These are phyloP conservation scores for Anagrus nilaparvatae DNA, from an alignment of 1,140 invertebrate species.

Conservation along the genomic window DNA sequence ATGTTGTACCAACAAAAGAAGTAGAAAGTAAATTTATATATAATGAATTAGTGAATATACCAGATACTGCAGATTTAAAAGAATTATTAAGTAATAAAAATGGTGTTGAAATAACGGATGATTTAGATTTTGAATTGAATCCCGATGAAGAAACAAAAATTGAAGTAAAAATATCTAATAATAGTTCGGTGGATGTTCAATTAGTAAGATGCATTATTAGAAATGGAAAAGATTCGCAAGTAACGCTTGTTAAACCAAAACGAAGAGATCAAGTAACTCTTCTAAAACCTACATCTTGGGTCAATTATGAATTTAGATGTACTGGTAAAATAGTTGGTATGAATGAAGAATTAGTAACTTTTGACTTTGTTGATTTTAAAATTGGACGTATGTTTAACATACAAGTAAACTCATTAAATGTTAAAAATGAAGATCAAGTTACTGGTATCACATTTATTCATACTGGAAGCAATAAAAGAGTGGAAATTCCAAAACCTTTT, in stretches of 20 bases:
- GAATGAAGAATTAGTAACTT: conserved; percentile 48
- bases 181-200: too few species aligned
- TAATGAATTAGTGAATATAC: conserved; percentile 5
- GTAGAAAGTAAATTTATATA: conserved; percentile 19
- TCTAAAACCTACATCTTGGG: conserved; percentile 28
- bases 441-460: conserved; percentile 21
- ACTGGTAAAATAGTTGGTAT: conserved; percentile 46
- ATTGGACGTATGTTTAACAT: conserved; percentile 46
- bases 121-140: conserved; percentile 30
- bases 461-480: conserved; percentile 32
- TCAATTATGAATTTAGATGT: conserved; percentile 38
- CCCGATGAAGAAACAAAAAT: conserved; percentile 31
- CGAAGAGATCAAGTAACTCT: conserved; percentile 15
- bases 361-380: conserved; percentile 46
- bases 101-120: conserved; percentile 35
- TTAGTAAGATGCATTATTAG: conserved; percentile 28
- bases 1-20: conserved; percentile 35
- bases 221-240: conserved; percentile 29
- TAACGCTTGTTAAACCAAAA: conserved; percentile 26
- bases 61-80: conserved; percentile 15
- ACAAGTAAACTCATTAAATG: conserved; percentile 29
- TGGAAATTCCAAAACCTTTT: conserved; percentile 30
- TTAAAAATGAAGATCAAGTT: background rate
- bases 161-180: conserved; percentile 33
- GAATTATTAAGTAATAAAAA: conserved; percentile 30